phyloP scores from a whole-genome alignment of 2,797 vertebrate genomes.

The Sebastiscus albofasciatus region DNA sequence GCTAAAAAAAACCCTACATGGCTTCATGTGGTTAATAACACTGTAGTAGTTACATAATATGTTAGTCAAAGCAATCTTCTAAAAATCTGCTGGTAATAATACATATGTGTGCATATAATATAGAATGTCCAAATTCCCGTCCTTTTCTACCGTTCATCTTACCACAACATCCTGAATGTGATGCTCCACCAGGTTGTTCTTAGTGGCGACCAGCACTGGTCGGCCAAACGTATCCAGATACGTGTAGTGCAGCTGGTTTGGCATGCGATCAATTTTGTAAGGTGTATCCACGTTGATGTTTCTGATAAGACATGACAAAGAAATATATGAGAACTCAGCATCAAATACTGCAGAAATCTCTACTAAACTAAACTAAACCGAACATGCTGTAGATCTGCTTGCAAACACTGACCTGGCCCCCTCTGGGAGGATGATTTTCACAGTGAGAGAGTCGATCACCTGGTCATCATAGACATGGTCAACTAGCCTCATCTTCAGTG shows the following conservation, averaged over 20 bases:
- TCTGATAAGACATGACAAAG: conserved; percentile 71
- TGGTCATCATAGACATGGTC: conserved; percentile 99
- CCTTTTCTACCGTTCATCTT: conserved; percentile 41
- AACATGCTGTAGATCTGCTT: neutral
- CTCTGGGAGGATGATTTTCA: conserved; percentile 96
- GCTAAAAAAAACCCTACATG: neutral
- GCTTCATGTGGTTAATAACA: neutral
- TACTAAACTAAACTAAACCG: too few relatives aligned
- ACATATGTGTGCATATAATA: neutral
- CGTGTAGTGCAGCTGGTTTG: conserved; percentile 95
- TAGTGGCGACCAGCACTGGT: conserved; percentile 93
- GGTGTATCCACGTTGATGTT: conserved; percentile 95
- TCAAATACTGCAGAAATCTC: neutral
- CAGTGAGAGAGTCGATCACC: conserved; percentile 93
- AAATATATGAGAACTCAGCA: neutral
- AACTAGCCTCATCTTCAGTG: conserved; percentile 96
- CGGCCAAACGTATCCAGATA: conserved; percentile 98
- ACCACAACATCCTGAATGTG: conserved; percentile 99
- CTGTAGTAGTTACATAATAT: neutral
- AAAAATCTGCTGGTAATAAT: neutral
- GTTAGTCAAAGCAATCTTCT: neutral
- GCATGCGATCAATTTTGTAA: conserved; percentile 89
- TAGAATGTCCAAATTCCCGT: neutral
- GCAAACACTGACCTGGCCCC: conserved; percentile 90
- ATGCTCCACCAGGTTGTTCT: conserved; percentile 96